A percentile compares a stretch with the other conserved stretches of the same genome.
Evolutionary conservation across 2,797 vertebrate species (phyloP).

Genomic region (Anableps anableps): DNA sequence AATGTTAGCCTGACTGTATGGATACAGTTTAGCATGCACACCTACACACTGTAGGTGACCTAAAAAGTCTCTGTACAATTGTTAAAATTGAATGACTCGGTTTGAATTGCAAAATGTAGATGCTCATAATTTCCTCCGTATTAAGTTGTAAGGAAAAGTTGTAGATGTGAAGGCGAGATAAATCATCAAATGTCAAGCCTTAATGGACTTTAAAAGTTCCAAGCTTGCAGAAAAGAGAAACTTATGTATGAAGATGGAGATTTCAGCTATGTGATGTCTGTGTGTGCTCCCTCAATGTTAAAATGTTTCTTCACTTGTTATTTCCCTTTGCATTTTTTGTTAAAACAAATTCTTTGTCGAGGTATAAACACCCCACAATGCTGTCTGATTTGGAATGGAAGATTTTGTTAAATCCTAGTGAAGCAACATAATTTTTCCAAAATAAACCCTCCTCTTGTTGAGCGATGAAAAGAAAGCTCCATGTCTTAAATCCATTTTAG

Average conservation of each 20-base stretch:
- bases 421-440: constrained; percentile 39
- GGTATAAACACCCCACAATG: constrained; percentile 5
- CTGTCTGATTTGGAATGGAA: constrained; percentile 42
- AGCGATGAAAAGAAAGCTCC: constrained; percentile 30
- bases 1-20: constrained; percentile 41
- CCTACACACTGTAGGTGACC: constrained; percentile 28
- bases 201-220: constrained; percentile 21
- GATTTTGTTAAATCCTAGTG: constrained; percentile 35
- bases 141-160: constrained; percentile 35
- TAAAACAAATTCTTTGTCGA: constrained; percentile 32
- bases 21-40: constrained; percentile 45
- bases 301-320: constrained; percentile 37
- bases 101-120: constrained; percentile 45
- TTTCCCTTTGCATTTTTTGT: constrained; percentile 38
- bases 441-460: constrained; percentile 51
- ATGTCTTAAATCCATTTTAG: neutral
- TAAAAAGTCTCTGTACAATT: constrained; percentile 45
- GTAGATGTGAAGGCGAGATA: constrained; percentile 20
- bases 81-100: constrained; percentile 44
- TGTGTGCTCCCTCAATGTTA: constrained; percentile 40
- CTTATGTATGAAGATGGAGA: constrained; percentile 30
- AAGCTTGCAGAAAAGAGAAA: constrained; percentile 38
- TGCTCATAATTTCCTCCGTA: constrained; percentile 39
- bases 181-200: constrained; percentile 38
- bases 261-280: constrained; percentile 35